Conservation (phyloP, 2,113 vertebrate species). For the Lathamus discolor region DNA sequence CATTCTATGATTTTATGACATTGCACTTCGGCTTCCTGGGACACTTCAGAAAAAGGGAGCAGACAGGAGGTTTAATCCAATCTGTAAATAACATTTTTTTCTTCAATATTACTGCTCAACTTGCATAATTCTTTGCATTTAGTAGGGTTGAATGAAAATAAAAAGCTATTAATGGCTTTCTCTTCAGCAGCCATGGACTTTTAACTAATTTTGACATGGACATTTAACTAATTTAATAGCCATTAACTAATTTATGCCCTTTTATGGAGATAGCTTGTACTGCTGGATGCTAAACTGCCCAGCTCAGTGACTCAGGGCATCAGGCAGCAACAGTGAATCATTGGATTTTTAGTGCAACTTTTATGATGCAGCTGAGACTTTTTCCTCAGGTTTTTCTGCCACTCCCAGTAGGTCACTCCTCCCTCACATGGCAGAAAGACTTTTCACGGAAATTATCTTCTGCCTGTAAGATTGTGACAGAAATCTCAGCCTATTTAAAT, state of each 20-base stretch:
- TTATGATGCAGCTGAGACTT: neutral
- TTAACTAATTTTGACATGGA: too few relatives aligned
- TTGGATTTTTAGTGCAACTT: neutral
- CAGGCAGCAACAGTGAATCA: conserved; percentile 25
- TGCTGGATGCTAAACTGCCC: neutral
- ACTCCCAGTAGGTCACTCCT: neutral
- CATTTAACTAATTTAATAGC: neutral
- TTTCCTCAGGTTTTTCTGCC: neutral
- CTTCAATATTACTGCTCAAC: neutral
- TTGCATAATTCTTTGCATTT: neutral
- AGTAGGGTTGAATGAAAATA: neutral
- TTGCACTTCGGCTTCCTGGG: neutral
- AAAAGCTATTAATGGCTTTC: neutral
- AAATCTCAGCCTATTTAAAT: neutral
- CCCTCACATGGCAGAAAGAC: neutral
- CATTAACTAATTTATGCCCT: neutral
- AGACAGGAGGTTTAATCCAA: neutral
- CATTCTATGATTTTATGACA: neutral
- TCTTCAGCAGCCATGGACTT: neutral
- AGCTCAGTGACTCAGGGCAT: neutral
- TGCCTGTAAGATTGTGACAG: neutral
- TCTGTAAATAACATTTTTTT: neutral
- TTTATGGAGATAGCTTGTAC: neutral
- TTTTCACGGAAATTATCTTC: neutral
- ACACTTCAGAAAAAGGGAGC: neutral